Conservation (phyloP, 2,797 vertebrate genomes). For the Leuciscus waleckii region DNA sequence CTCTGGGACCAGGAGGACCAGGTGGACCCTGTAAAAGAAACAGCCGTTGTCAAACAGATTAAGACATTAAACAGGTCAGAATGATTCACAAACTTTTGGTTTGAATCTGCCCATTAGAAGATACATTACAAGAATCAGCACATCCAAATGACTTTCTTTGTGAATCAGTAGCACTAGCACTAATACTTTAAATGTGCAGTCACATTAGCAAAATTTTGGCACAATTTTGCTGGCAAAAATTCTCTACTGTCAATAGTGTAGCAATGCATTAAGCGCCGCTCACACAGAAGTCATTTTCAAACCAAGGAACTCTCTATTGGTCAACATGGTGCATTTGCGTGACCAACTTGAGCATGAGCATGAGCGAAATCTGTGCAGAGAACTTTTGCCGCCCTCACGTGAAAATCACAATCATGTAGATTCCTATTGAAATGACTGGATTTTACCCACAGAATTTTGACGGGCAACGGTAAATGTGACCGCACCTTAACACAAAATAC, state of each 20-base stretch:
- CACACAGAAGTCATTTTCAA: not conserved
- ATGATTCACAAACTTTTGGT: not conserved
- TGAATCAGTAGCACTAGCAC: not conserved
- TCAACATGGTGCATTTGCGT: not conserved
- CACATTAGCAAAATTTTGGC: not conserved
- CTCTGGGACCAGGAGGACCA: conserved; percentile 96
- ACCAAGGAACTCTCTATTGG: not conserved
- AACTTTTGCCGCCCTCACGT: not conserved
- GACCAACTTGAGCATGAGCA: not conserved
- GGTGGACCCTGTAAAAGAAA: conserved; percentile 87
- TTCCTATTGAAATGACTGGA: not conserved
- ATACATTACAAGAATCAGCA: not conserved
- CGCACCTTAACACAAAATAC: not conserved
- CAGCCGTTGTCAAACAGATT: not conserved
- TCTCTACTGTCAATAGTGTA: not conserved
- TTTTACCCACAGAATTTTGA: not conserved
- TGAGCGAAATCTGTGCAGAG: not conserved
- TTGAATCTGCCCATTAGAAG: not conserved
- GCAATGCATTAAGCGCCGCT: not conserved
- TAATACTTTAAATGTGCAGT: not conserved
- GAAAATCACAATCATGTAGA: not conserved
- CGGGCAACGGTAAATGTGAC: not conserved
- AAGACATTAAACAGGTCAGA: not conserved
- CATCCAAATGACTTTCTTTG: not conserved
- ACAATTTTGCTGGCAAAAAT: not conserved